These are phyloP conservation scores for Coenobita brevimanus DNA, from an alignment of 1,140 invertebrate species.

Conservation along the genomic window DNA sequence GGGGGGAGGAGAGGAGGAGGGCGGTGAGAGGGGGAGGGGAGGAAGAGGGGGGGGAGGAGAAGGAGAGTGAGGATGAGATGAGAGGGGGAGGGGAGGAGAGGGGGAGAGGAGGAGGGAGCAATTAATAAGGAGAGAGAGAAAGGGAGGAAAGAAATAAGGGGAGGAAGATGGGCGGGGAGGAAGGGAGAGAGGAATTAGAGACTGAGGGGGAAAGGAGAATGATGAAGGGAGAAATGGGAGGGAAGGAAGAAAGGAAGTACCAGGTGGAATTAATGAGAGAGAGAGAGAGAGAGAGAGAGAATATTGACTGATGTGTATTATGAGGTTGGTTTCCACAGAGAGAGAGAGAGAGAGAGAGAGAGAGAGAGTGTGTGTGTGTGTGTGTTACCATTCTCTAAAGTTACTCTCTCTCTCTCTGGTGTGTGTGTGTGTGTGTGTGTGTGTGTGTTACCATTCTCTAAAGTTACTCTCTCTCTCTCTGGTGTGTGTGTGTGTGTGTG, in stretches of 20 bases:
- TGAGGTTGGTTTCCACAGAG: background rate
- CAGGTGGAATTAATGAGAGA: background rate
- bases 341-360: background rate
- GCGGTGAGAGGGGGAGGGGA: background rate
- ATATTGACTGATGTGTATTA: background rate
- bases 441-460: too few relatives aligned
- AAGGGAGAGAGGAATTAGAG: background rate
- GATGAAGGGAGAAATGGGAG: slow-evolving; percentile 5
- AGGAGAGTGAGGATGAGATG: background rate
- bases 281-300: slow-evolving; percentile 13
- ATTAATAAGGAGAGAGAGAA: background rate
- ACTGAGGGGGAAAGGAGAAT: too few relatives aligned
- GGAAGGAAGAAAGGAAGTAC: slow-evolving; percentile 5
- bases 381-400: too few relatives aligned
- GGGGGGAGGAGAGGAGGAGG: background rate
- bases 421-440: too few relatives aligned
- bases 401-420: too few relatives aligned
- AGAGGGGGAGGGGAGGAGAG: background rate
- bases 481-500: too few relatives aligned
- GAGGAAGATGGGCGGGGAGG: background rate
- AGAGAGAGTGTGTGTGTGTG: too few relatives aligned
- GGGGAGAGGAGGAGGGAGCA: background rate
- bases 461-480: too few relatives aligned
- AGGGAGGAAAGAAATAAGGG: background rate
- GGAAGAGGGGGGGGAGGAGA: background rate